Conservation (phyloP, 2,797 vertebrate species). For the Sus cebifrons region DNA sequence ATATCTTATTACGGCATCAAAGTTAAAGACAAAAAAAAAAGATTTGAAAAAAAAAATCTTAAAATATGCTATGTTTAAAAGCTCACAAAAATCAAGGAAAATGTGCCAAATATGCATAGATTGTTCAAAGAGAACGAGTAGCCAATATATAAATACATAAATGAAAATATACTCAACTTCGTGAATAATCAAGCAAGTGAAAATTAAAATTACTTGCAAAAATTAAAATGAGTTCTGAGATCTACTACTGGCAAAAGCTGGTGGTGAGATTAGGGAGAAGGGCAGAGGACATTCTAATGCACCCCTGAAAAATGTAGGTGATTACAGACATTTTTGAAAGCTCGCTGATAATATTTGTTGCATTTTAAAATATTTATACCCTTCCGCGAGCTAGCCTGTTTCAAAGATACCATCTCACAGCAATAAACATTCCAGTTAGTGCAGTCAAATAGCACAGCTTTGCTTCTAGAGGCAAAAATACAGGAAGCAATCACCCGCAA, state of each 20-base stretch:
- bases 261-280: not conserved
- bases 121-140: not conserved
- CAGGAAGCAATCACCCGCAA: not conserved
- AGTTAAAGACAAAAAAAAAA: constrained; percentile 1
- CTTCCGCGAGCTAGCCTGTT: not conserved
- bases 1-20: not conserved
- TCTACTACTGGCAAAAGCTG: not conserved
- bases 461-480: not conserved
- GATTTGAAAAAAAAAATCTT: not conserved
- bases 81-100: constrained; percentile 1
- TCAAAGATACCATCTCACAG: not conserved
- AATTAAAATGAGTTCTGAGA: not conserved
- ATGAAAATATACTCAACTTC: not conserved
- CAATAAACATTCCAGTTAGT: not conserved
- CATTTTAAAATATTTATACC: constrained; percentile 51
- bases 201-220: not conserved
- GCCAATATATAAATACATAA: not conserved
- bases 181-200: not conserved
- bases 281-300: not conserved
- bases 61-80: not conserved
- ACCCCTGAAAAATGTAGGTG: not conserved
- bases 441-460: accelerated
- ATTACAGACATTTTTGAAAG: not conserved
- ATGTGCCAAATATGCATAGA: not conserved
- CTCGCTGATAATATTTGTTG: constrained; percentile 4